A percentile compares a stretch with the other conserved stretches of the same genome.
phyloP scores from a whole-genome alignment of 1,140 invertebrate genomes.

The Drosophila rhopaloa region DNA sequence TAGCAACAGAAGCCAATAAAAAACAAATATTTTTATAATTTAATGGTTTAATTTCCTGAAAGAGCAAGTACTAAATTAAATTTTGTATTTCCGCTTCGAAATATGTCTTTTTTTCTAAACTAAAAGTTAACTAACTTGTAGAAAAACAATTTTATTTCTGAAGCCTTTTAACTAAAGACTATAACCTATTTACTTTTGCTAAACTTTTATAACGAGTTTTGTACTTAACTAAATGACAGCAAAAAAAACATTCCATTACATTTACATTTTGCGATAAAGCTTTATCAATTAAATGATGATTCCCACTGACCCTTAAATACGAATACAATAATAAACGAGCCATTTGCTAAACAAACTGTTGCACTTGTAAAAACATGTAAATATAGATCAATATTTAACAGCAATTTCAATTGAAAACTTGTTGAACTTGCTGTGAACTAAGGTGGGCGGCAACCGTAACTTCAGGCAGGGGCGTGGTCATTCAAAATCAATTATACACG shows the following conservation, averaged over 20 bases:
- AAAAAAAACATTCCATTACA: background rate
- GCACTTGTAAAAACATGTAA: slow-evolving; percentile 21
- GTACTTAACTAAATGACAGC: background rate
- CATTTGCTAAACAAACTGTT: slow-evolving; percentile 19
- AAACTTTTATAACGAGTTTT: background rate
- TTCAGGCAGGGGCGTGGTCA: slow-evolving; percentile 48
- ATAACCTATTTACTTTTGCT: background rate
- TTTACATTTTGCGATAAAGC: background rate
- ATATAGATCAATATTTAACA: slow-evolving; percentile 46
- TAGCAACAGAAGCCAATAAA: background rate
- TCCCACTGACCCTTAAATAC: background rate
- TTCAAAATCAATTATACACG: slow-evolving; percentile 71
- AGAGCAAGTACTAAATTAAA: background rate
- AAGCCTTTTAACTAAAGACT: too few species aligned
- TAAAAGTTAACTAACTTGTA: background rate
- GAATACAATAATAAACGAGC: slow-evolving; percentile 1
- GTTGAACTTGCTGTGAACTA: slow-evolving; percentile 30
- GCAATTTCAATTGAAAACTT: slow-evolving; percentile 61
- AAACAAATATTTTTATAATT: background rate
- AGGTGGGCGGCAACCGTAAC: slow-evolving; percentile 18
- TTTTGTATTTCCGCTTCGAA: background rate
- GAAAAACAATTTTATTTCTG: background rate
- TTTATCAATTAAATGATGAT: background rate
- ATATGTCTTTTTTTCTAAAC: too few species aligned
- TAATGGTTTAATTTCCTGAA: background rate